Base-by-base conservation (phyloP, 2,888 invertebrate species). In the Dasypolia templi region DNA sequence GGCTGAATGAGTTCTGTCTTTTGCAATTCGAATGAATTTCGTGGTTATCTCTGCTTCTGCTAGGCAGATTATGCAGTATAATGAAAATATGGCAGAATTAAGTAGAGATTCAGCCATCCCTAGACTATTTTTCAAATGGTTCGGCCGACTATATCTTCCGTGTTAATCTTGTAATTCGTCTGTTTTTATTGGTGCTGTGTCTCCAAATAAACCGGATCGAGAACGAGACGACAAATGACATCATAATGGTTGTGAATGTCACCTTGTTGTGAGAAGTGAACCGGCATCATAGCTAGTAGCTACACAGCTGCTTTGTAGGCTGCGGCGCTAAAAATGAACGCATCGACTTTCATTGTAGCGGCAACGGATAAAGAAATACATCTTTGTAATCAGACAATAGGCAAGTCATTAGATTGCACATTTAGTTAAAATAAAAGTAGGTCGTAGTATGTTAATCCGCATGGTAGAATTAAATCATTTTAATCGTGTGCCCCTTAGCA, bases 261-360 rank as follows among this genome's bases (percentile, higher is more conserved):
- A 84, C 75, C 82, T 86, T 84, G 81, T 64, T 77, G 82, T 79
- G 79, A 84, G 75, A 82, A 79, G 53, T 74, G 55, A 73, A 53
- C 61, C 64, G 53, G 35, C 56, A 62, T 56, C 65, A 42, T 29
- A 51, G 61, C 29, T 26, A 9, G 22, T 26, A 49, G 66, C 61
- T 51, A 29, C 32, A 64, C 39, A 49, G 49, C 56, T 46, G 46
- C 44, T 46, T 49, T 11, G 65, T 56, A 77, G 35, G 32, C 19
- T 39, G 19, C 35, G 29, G 56, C 55, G 46, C 59, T 59, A 66
- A 53, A 56, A 77, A 59, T 62, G n/a, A 49, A 46, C 22, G 35
- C 39, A 49, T 29, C 65, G 39, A 51, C 51, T 46, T 55, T 69
- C 32, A 55, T 26, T 53, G 29, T 29, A 49, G 35, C 2, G 42